Percentiles rank a stretch among this genome's conserved stretches.
These are phyloP conservation scores for Alosa sapidissima DNA, from an alignment of 2,797 vertebrate species.

Conservation along the genomic window DNA sequence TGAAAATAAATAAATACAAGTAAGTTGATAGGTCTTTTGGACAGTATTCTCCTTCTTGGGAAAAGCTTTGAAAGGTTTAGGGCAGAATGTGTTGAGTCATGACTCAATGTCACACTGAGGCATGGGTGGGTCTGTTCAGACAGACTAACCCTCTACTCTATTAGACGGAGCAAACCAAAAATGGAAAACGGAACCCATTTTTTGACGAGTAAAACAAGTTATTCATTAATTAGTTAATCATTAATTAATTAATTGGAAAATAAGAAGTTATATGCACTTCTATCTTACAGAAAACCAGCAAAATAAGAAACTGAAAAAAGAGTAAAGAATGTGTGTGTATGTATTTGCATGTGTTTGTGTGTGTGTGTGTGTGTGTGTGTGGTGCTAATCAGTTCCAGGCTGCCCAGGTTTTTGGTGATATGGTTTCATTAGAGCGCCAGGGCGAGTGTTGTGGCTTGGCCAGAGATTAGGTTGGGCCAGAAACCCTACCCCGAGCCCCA, in stretches of 20 bases:
- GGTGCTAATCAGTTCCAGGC: constrained; percentile 74
- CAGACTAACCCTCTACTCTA: not conserved
- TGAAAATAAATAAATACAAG: not conserved
- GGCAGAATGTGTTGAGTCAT: not conserved
- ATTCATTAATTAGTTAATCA: no score
- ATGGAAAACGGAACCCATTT: not conserved
- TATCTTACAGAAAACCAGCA: not conserved
- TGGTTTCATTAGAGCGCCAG: constrained; percentile 68
- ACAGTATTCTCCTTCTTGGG: not conserved
- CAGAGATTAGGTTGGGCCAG: constrained; percentile 67
- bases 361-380: constrained; percentile 37
- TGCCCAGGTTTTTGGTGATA: constrained; percentile 59
- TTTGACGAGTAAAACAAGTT: not conserved
- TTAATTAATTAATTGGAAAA: not conserved
- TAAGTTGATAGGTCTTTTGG: not conserved
- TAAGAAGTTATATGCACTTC: not conserved
- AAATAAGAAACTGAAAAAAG: not conserved
- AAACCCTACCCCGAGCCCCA: constrained; percentile 69
- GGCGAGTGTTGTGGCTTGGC: constrained; percentile 46
- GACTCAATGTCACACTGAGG: not conserved
- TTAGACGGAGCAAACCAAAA: not conserved
- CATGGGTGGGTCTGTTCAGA: constrained; percentile 5
- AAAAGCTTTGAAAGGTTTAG: not conserved
- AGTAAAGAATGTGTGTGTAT: not conserved
- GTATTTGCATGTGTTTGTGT: constrained; percentile 35